phyloP scores from a whole-genome alignment of 1,140 invertebrate species.

The Drosophila kohkoa region DNA sequence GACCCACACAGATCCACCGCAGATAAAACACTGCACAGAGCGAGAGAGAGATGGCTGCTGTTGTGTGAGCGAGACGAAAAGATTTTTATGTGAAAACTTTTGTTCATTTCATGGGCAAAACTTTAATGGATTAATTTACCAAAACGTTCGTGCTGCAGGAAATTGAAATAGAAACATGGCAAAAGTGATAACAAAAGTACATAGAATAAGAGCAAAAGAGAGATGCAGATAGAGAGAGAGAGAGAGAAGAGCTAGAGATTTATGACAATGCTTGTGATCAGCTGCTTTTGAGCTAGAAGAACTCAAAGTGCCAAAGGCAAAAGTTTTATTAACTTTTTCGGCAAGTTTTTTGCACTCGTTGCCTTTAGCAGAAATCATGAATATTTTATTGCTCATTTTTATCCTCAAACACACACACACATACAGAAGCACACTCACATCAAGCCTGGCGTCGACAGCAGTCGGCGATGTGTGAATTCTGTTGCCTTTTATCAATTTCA shows the following conservation, averaged over 20 bases:
- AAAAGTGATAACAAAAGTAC: conserved; percentile 30
- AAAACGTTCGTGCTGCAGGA: conserved; percentile 72
- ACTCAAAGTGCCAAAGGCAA: conserved; percentile 45
- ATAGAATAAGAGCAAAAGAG: conserved; percentile 37
- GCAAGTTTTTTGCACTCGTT: conserved; percentile 48
- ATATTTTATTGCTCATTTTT: conserved; percentile 71
- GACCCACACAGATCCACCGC: background rate
- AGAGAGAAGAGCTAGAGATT: conserved; percentile 31
- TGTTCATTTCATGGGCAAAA: conserved; percentile 77
- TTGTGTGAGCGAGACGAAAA: conserved; percentile 10
- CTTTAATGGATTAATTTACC: conserved; percentile 81
- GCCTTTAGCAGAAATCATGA: conserved; percentile 54
- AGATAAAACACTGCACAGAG: background rate
- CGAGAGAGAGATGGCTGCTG: background rate
- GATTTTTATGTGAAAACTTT: conserved; percentile 80
- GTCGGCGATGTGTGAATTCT: conserved; percentile 60
- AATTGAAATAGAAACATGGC: conserved; percentile 68
- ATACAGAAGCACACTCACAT: background rate
- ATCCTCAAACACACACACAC: conserved; percentile 6
- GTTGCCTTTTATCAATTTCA: conserved; percentile 69
- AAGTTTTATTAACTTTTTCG: conserved; percentile 70
- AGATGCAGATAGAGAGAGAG: conserved; percentile 39
- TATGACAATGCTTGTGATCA: conserved; percentile 58
- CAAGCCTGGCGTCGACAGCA: conserved; percentile 37
- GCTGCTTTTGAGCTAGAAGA: conserved; percentile 44